phyloP scores from a whole-genome alignment of 2,113 vertebrate genomes.

The Malurus elegans region DNA sequence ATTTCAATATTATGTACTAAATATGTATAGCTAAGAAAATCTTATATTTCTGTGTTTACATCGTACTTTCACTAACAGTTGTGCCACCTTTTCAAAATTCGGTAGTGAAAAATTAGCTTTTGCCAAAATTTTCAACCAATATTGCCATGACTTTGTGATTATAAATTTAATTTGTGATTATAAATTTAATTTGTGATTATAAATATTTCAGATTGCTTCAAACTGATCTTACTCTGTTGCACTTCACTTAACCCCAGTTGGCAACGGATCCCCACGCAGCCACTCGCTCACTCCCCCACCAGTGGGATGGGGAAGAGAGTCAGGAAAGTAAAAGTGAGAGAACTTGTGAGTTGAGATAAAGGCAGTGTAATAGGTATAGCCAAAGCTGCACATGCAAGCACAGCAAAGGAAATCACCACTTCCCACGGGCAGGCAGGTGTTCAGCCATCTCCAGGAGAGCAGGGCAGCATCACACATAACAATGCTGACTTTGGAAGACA shows the following conservation, averaged over 20 bases:
- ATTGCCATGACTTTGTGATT: not conserved
- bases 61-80: not conserved
- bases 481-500: accelerated
- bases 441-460: not conserved
- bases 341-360: not conserved
- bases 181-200: not conserved
- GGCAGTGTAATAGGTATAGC: too few species aligned
- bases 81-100: not conserved
- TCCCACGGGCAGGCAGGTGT: not conserved
- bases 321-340: not conserved
- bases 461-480: not conserved
- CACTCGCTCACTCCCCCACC: accelerated
- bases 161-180: too few species aligned
- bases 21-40: not conserved
- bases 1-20: not conserved
- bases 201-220: not conserved
- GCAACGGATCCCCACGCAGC: not conserved
- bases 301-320: not conserved
- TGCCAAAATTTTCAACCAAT: not conserved
- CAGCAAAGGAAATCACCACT: not conserved
- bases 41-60: not conserved
- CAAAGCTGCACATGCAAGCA: not conserved
- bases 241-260: not conserved
- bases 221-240: not conserved
- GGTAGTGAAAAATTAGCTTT: not conserved